These are phyloP conservation scores for Fregetta grallaria DNA, from an alignment of 2,113 vertebrate species.

Conservation along the genomic window DNA sequence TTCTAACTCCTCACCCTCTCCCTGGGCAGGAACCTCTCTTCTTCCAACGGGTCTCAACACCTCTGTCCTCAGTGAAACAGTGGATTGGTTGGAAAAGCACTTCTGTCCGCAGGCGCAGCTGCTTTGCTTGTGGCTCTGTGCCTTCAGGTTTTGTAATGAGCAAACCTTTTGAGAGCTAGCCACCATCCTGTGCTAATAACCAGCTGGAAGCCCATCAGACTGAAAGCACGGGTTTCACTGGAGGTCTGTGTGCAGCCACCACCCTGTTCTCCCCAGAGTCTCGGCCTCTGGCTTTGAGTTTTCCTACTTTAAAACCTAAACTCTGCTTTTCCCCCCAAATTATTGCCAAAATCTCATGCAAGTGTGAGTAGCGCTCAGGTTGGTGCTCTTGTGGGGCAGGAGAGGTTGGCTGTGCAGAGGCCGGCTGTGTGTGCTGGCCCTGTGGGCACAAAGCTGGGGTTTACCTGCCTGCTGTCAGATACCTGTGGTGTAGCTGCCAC, in stretches of 20 bases:
- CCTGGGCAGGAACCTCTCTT: neutral
- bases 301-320: neutral
- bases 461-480: neutral
- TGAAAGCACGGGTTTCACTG: rapidly evolving
- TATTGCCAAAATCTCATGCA: neutral
- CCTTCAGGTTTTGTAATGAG: neutral
- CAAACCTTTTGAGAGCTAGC: neutral
- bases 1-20: neutral
- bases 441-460: neutral
- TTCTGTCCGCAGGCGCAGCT: neutral
- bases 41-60: neutral
- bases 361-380: neutral
- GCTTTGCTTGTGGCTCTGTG: neutral
- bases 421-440: neutral
- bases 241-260: neutral
- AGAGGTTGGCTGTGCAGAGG: neutral
- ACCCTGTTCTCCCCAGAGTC: neutral
- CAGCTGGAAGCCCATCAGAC: neutral
- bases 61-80: neutral
- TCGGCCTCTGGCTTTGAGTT: neutral
- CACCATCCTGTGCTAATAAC: neutral
- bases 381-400: neutral
- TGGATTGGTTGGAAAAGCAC: neutral
- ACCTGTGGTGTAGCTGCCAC: neutral
- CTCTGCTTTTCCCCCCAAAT: neutral